Evolutionary conservation across 2,888 invertebrate species (phyloP).

Genomic region (Cetonia aurata): DNA sequence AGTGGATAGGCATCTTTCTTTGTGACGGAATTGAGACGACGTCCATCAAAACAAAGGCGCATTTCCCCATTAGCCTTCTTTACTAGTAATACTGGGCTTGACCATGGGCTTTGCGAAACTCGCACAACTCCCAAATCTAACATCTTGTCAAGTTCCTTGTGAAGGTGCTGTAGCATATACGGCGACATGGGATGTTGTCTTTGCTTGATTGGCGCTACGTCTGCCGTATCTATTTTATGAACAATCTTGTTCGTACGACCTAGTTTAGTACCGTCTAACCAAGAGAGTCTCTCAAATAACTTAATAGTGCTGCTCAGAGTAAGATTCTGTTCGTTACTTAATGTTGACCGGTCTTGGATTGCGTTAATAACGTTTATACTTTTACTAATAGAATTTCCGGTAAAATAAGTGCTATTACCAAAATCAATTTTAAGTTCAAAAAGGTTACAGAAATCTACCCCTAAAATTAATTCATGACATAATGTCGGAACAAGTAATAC

Average conservation of each 20-base stretch:
- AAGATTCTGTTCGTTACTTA: background rate
- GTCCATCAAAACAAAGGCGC: conserved; percentile 54
- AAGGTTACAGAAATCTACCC: background rate
- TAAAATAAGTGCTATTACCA: background rate
- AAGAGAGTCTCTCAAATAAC: background rate
- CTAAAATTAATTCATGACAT: background rate
- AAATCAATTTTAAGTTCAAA: background rate
- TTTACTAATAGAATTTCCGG: background rate
- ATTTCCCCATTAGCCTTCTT: conserved; percentile 51
- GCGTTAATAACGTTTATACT: background rate
- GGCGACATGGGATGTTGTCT: conserved; percentile 49
- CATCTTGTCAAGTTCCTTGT: conserved; percentile 47
- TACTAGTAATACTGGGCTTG: conserved; percentile 53
- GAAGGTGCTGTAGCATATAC: conserved; percentile 36
- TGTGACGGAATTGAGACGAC: conserved; percentile 53
- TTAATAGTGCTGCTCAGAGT: background rate
- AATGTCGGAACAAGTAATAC: background rate
- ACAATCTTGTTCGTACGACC: background rate
- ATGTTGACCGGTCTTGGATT: background rate
- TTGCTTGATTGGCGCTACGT: conserved; percentile 47
- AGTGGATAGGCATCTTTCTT: conserved; percentile 54
- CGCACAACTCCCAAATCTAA: conserved; percentile 33
- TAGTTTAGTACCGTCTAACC: background rate
- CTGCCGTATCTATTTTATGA: conserved; percentile 44
- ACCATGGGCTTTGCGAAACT: conserved; percentile 47